A percentile compares a stretch with the other conserved stretches of the same genome.
phyloP scores from a whole-genome alignment of 2,113 vertebrate genomes.

The Zosterops pallidus region DNA sequence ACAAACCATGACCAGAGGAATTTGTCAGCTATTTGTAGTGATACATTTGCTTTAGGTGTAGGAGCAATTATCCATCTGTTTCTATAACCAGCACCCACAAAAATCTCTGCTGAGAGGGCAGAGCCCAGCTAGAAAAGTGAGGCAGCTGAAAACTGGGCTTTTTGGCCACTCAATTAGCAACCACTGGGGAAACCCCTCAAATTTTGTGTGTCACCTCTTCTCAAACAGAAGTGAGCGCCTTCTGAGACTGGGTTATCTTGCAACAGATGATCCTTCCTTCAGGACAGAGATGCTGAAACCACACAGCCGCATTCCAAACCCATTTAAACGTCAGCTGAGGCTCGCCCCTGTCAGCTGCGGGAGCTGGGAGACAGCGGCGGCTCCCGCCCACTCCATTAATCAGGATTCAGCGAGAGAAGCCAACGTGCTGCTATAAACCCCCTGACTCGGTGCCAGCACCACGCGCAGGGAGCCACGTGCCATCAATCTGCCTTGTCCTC shows the following conservation, averaged over 20 bases:
- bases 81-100: neutral
- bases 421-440: conserved; percentile 19
- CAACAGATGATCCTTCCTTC: conserved; percentile 57
- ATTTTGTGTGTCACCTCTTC: neutral
- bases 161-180: neutral
- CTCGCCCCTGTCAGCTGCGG: conserved; percentile 33
- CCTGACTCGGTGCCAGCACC: conserved; percentile 21
- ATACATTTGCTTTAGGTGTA: neutral
- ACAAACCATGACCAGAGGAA: neutral
- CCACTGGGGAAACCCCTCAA: neutral
- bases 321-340: conserved; percentile 48
- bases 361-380: conserved; percentile 51
- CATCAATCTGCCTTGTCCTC: neutral
- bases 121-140: neutral
- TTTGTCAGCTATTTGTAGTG: neutral
- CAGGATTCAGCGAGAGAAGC: conserved; percentile 59
- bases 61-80: neutral
- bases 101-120: neutral
- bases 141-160: neutral
- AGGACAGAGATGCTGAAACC: conserved; percentile 49
- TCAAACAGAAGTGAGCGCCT: neutral
- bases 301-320: conserved; percentile 39
- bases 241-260: neutral
- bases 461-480: neutral
- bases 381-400: conserved; percentile 59